Percentiles rank a stretch among this genome's conserved stretches.
Evolutionary conservation across 2,888 invertebrate genomes (phyloP).

Genomic region (Sinodicranocentrus sp.): DNA sequence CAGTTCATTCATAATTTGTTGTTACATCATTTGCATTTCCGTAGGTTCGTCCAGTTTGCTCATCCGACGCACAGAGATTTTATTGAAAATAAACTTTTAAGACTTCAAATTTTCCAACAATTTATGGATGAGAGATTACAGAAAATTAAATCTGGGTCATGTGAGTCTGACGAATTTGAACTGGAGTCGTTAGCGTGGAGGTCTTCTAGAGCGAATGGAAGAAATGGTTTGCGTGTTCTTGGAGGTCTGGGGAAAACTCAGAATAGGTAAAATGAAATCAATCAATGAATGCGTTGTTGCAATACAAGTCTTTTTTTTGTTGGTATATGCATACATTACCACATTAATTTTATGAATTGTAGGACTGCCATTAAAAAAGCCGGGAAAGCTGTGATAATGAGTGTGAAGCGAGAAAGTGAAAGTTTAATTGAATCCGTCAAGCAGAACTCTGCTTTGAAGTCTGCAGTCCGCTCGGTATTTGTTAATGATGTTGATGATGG

Average conservation of each 20-base stretch:
- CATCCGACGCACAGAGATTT: conserved; percentile 92
- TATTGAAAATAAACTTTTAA: conserved; percentile 89
- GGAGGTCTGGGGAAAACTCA: conserved; percentile 73
- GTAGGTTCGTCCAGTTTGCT: conserved; percentile 92
- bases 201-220: conserved; percentile 72
- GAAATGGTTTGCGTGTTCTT: conserved; percentile 72
- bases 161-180: conserved; percentile 97
- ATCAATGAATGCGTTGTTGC: too few relatives aligned
- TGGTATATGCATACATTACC: not conserved
- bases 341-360: conserved; percentile 1
- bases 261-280: conserved; percentile 67
- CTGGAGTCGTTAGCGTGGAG: conserved; percentile 84
- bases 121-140: conserved; percentile 96
- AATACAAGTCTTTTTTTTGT: not conserved
- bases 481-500: too few relatives aligned
- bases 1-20: not conserved
- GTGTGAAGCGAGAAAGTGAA: conserved; percentile 75
- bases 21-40: not conserved
- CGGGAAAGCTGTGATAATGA: conserved; percentile 76
- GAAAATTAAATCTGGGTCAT: conserved; percentile 94
- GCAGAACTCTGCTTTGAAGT: conserved; percentile 75
- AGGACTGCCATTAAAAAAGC: conserved; percentile 76
- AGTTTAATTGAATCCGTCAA: conserved; percentile 75
- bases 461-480: conserved; percentile 75
- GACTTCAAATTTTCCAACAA: conserved; percentile 96